These are phyloP conservation scores for Brachionus paranguensis DNA, from an alignment of 1,140 invertebrate genomes.

Conservation along the genomic window DNA sequence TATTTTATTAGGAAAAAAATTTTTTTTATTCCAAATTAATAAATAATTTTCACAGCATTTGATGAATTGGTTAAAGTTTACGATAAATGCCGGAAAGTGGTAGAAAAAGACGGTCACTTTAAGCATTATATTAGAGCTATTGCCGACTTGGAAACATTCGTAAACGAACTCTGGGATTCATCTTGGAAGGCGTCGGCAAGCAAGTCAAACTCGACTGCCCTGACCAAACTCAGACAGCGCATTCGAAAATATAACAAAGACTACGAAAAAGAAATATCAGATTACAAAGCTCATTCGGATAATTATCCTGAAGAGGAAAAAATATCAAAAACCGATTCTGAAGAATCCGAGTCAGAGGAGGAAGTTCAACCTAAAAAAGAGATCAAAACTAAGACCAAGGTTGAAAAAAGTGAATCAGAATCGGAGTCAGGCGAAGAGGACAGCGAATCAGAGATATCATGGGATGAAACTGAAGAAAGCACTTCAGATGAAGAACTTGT, in stretches of 20 bases:
- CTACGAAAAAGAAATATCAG: neutral
- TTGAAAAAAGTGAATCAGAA: neutral
- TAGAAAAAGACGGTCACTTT: conserved; percentile 39
- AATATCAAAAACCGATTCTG: neutral
- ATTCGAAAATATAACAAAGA: conserved; percentile 35
- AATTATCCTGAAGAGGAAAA: conserved; percentile 34
- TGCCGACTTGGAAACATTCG: neutral
- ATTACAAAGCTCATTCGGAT: neutral
- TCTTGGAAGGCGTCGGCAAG: neutral
- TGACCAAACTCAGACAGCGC: conserved; percentile 13
- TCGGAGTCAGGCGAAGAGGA: neutral
- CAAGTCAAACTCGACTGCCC: conserved; percentile 25
- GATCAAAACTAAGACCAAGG: neutral
- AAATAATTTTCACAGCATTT: neutral
- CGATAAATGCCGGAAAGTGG: conserved; percentile 11
- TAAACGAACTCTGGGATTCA: conserved; percentile 10
- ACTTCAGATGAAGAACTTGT: neutral
- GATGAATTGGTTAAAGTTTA: conserved; percentile 24
- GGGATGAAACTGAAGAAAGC: conserved; percentile 1
- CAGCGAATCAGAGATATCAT: neutral
- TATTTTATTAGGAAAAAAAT: neutral
- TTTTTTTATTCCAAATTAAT: neutral
- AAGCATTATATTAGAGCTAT: conserved; percentile 12
- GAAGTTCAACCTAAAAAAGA: neutral
- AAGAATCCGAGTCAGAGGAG: conserved; percentile 6